phyloP scores from a whole-genome alignment of 2,888 invertebrate species.

The Drosophila glabriapex region DNA sequence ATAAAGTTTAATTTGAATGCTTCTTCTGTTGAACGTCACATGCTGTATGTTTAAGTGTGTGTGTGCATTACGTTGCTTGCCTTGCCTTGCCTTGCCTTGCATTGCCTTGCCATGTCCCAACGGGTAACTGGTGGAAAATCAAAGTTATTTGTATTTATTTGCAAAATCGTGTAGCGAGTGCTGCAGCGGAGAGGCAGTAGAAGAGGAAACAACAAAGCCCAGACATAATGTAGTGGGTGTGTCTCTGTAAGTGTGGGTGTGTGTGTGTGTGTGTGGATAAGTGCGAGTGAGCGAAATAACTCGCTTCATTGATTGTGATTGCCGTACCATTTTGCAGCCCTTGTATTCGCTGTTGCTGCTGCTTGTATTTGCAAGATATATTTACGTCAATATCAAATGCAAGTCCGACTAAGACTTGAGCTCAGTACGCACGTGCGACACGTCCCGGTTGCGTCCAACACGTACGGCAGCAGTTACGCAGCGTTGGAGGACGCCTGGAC shows the following conservation, averaged over 20 bases:
- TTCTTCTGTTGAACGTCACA: slow-evolving; percentile 70
- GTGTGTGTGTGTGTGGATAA: neutral
- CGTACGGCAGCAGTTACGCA: slow-evolving; percentile 27
- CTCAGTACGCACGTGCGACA: slow-evolving; percentile 69
- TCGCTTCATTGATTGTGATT: slow-evolving; percentile 71
- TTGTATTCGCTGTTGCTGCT: slow-evolving; percentile 23
- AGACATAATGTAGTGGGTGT: slow-evolving; percentile 48
- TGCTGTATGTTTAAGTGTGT: slow-evolving; percentile 9
- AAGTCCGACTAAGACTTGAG: slow-evolving; percentile 45
- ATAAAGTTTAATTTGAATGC: slow-evolving; percentile 81
- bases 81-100: slow-evolving; percentile 11
- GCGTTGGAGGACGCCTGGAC: neutral
- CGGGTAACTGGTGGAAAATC: slow-evolving; percentile 68
- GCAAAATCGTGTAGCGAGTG: slow-evolving; percentile 77
- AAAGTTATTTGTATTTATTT: slow-evolving; percentile 81
- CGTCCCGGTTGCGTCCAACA: slow-evolving; percentile 45
- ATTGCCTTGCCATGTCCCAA: slow-evolving; percentile 20
- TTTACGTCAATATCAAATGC: slow-evolving; percentile 74
- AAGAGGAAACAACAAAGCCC: slow-evolving; percentile 41
- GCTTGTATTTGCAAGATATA: slow-evolving; percentile 58
- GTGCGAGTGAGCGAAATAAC: slow-evolving; percentile 40
- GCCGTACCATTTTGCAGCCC: slow-evolving; percentile 50
- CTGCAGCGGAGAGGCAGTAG: slow-evolving; percentile 53
- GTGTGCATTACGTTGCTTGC: slow-evolving; percentile 37
- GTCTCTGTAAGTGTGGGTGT: slow-evolving; percentile 1